phyloP scores from a whole-genome alignment of 2,888 invertebrate species.

The Pammene fasciana region DNA sequence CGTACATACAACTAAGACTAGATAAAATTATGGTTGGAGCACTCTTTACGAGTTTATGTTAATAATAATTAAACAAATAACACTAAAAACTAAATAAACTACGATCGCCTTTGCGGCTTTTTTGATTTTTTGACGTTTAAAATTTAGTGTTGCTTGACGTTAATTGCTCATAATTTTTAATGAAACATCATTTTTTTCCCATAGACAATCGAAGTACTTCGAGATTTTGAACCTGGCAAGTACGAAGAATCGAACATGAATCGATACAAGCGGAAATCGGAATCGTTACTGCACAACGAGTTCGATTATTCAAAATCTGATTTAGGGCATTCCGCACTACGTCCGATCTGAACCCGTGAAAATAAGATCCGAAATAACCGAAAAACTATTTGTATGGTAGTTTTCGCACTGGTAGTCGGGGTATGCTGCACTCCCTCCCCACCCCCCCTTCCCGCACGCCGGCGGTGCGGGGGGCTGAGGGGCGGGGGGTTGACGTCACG shows the following conservation, averaged over 20 bases:
- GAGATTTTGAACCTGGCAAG: conserved; percentile 18
- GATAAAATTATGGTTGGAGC: conserved; percentile 68
- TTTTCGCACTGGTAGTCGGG: no score
- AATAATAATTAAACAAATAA: conserved; percentile 74
- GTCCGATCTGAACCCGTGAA: no score
- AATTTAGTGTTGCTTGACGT: conserved; percentile 78
- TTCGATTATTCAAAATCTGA: no score
- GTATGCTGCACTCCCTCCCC: no score
- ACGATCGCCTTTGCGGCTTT: conserved; percentile 75
- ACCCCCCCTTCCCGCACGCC: no score
- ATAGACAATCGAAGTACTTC: conserved; percentile 37
- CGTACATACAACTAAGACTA: conserved; percentile 70
- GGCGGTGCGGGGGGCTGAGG: no score
- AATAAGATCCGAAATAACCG: no score
- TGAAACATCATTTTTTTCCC: conserved; percentile 47
- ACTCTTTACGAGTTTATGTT: conserved; percentile 59
- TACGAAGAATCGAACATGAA: background rate
- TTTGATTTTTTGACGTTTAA: conserved; percentile 79
- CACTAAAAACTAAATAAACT: conserved; percentile 75
- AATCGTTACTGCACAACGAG: background rate
- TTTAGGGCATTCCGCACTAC: no score
- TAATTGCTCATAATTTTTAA: conserved; percentile 76
- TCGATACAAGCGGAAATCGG: background rate
- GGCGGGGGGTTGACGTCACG: no score
- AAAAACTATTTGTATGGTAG: no score